A percentile compares a stretch with the other conserved stretches of the same genome.
phyloP scores from a whole-genome alignment of 2,797 vertebrate genomes.

The Sebastes umbrosus region DNA sequence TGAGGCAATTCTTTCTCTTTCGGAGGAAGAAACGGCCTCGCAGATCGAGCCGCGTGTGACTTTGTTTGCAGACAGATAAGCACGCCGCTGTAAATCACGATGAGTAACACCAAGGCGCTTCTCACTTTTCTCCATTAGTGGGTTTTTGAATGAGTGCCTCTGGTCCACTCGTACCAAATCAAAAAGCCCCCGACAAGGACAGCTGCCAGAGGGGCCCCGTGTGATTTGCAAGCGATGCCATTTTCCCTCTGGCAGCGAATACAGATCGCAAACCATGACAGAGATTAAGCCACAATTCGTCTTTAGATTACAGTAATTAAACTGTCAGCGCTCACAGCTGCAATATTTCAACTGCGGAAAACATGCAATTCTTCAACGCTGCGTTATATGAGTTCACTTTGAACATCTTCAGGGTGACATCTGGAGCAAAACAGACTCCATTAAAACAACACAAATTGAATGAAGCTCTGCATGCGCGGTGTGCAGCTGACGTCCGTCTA shows the following conservation, averaged over 20 bases:
- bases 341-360: conserved; percentile 51
- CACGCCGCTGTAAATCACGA: conserved; percentile 42
- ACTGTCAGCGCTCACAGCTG: conserved; percentile 57
- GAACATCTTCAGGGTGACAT: conserved; percentile 47
- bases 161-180: conserved; percentile 63
- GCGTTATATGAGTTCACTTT: conserved; percentile 43
- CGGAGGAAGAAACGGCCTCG: not conserved
- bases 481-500: not conserved
- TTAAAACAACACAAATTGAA: conserved; percentile 30
- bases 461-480: not conserved
- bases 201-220: conserved; percentile 46
- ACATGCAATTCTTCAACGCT: conserved; percentile 45
- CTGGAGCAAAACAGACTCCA: conserved; percentile 37
- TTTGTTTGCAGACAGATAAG: not conserved
- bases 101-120: conserved; percentile 31
- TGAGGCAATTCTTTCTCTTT: not conserved
- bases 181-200: conserved; percentile 62
- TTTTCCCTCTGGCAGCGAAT: conserved; percentile 51
- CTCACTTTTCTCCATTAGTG: conserved; percentile 62
- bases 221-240: conserved; percentile 62
- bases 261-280: conserved; percentile 52
- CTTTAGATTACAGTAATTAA: conserved; percentile 71
- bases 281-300: conserved; percentile 59
- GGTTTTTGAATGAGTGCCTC: conserved; percentile 62
- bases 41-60: not conserved